Percentiles rank a stretch among this genome's conserved stretches.
phyloP scores from a whole-genome alignment of 2,113 vertebrate genomes.

The Sinocyclocheilus rhinocerous region DNA sequence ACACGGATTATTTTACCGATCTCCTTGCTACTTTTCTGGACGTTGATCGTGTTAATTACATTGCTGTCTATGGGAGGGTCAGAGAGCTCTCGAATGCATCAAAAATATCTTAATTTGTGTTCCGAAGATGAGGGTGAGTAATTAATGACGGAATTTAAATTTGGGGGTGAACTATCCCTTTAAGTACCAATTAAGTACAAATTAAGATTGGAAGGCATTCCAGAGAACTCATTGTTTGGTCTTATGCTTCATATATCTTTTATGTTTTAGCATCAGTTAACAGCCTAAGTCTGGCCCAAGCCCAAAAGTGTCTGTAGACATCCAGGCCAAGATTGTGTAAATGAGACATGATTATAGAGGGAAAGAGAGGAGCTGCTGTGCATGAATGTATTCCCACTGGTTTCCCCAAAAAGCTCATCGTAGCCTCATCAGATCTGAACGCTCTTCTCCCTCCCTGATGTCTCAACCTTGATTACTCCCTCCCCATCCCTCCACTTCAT shows the following conservation, averaged over 20 bases:
- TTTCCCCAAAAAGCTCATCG: not conserved
- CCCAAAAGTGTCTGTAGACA: constrained; percentile 30
- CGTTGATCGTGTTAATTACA: no score
- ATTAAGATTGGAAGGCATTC: not conserved
- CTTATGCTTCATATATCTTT: not conserved
- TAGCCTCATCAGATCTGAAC: constrained; percentile 3
- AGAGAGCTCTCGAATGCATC: no score
- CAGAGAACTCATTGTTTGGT: not conserved
- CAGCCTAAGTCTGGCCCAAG: constrained; percentile 27
- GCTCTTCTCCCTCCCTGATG: constrained; percentile 3
- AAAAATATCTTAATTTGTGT: no score
- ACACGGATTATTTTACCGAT: no score
- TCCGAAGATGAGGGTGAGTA: no score
- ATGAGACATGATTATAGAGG: constrained; percentile 31
- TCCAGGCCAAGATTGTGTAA: constrained; percentile 28
- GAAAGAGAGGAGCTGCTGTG: constrained; percentile 8
- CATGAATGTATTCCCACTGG: not conserved
- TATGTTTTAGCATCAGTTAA: constrained; percentile 42
- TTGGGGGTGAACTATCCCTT: no score
- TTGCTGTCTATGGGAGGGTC: no score
- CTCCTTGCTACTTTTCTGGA: no score
- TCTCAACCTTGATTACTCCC: not conserved
- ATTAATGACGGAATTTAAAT: no score
- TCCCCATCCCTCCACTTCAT: not conserved
- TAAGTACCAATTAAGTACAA: not conserved